Evolutionary conservation across 2,888 invertebrate species (phyloP), one percentile per base, ranked within the genome.

Genomic region (Megastigmus dorsalis): DNA sequence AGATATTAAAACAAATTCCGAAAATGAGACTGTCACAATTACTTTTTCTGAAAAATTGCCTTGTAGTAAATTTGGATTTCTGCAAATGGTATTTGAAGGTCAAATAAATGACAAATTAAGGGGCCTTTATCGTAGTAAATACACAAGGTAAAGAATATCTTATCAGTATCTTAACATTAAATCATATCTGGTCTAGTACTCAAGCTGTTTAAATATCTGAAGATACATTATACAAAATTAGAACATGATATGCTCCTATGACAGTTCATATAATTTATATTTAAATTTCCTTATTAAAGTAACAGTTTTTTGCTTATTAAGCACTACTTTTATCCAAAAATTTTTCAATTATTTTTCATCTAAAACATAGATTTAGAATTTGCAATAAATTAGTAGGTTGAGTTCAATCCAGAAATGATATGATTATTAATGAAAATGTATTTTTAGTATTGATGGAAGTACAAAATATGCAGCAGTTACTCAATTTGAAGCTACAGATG

Each of bases 121-220:
- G 88, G 97, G 98, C n/a, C 93, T 97, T 79, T 98, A 97, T 89
- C 92, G 97, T 63, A 96, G 95, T 89, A 96, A 96, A 90, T 97
- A 96, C 88, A 89, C 86, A 3, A 88, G 87, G 90, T 90, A 84
- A 71, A 55, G 15, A 48, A 4, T 36, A 28, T 59, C n/a, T 13
- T 48, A n/a, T 54, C 45, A 62, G 41, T 62, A 55, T 26, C 48
- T 57, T 50, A 18, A 38, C 26, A 26, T 15, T 18, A 28, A 18
- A 20, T 41, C 38, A n/a, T 50, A 50, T 26, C 23, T 45, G 3
- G 26, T 10, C 26, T 23, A 26, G n/a, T 10, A 26, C 3, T 50
- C 1, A 10, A 50, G 10, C 26, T 50, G 26, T 50, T 50, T 45
- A 26, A 50, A 26, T 50, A n/a, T n/a, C n/a, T n/a, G n/a, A n/a